Base-by-base conservation (phyloP, 2,113 vertebrate species). In the Psammodynastes pulverulentus region DNA sequence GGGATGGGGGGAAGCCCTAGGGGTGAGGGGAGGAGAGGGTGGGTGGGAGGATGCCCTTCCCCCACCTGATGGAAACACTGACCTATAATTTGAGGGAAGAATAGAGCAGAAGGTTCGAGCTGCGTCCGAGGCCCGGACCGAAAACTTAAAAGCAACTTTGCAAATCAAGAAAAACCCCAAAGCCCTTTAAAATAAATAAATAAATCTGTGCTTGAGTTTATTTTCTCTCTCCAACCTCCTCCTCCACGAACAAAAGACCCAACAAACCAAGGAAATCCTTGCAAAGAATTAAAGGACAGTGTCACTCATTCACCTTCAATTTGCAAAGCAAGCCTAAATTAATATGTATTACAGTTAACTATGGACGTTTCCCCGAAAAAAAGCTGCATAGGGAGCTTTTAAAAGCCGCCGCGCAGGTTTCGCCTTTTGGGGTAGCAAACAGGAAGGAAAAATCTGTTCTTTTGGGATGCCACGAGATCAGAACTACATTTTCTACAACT, bases 31-130 rank as follows among this genome's bases (percentile, higher is more conserved):
- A 91, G 94, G 94, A n/a, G n/a, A n/a, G n/a, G n/a, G n/a, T n/a
- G 95, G 92, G 91, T 92, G 94, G 86, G 94, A 94, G 86, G 94
- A 93, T n/a, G n/a, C n/a, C n/a, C 48, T 49, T 12, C 91, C 72
- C 87, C 48, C 94, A 95, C 90, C 94, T 95, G 93, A 95, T 90
- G 95, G 93, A 91, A 96, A 95, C 94, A 95, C 93, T 84, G 62
- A 9, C 89, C 92, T 95, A 87, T 92, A 93, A 93, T 94, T 91
- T 93, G 90, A 89, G 43, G 88, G 94, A 86, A 58, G 53, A 8
- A 54, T 2, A 43, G 62, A 39, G 23, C 43, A 52, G 24, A 62
- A 26, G 13, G 15, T 39, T 7, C 4, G 58, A 52, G 21, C 24
- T 24, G 48, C 9, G 3, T 24, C 34, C 9, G 53, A 23, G 5